These are phyloP conservation scores for Phallusia fumigata DNA, from an alignment of 23 tunicate species.

Conservation along the genomic window DNA sequence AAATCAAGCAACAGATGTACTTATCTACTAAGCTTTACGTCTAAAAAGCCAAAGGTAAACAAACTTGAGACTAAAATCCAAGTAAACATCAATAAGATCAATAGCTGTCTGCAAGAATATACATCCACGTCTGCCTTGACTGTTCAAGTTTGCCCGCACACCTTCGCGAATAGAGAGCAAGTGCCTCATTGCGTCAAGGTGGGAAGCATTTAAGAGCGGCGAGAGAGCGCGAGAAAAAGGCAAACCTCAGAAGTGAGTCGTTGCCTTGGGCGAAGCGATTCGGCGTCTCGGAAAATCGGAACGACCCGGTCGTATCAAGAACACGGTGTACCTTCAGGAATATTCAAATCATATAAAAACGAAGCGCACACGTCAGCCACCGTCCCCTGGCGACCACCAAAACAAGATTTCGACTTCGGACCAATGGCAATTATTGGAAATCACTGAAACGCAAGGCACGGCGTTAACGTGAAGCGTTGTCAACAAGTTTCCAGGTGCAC, in stretches of 20 bases:
- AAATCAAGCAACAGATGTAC: not conserved
- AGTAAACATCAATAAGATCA: not conserved
- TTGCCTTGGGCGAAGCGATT: not conserved
- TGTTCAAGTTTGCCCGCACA: not conserved
- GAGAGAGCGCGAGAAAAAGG: not conserved
- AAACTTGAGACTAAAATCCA: not conserved
- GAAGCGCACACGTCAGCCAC: not conserved
- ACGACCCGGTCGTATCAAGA: not conserved
- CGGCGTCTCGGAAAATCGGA: not conserved
- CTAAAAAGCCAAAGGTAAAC: not conserved
- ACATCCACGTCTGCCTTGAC: not conserved
- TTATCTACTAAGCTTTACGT: not conserved
- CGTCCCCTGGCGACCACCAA: not conserved
- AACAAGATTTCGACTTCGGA: not conserved
- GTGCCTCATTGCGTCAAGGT: not conserved
- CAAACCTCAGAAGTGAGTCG: not conserved
- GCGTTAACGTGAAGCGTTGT: not conserved
- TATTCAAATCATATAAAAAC: not conserved
- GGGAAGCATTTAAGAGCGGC: not conserved
- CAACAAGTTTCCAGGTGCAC: constrained; percentile 1
- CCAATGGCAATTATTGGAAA: not conserved
- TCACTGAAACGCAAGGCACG: too few relatives aligned
- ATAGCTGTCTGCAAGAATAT: not conserved
- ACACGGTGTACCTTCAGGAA: not conserved
- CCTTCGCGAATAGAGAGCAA: not conserved